phyloP scores from a whole-genome alignment of 2,113 vertebrate genomes.

The Apodemus sylvaticus region DNA sequence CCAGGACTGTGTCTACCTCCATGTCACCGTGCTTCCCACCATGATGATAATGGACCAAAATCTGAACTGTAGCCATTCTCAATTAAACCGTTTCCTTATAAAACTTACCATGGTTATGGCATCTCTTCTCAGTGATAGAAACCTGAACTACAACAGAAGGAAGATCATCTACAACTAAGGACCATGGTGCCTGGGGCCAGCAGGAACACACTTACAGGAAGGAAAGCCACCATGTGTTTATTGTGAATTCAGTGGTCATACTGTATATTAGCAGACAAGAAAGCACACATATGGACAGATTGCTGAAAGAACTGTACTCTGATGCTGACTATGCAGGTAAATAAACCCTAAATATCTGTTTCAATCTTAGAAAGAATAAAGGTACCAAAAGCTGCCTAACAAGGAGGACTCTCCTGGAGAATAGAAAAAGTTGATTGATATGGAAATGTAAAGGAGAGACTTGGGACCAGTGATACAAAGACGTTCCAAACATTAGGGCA shows the following conservation, averaged over 20 bases:
- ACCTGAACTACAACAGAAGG: neutral
- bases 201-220: neutral
- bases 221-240: neutral
- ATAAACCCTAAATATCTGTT: neutral
- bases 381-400: neutral
- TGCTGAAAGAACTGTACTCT: neutral
- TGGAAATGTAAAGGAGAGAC: neutral
- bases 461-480: neutral
- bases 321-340: neutral
- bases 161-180: neutral
- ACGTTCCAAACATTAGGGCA: neutral
- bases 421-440: neutral
- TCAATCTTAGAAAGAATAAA: constrained; percentile 31
- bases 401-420: neutral
- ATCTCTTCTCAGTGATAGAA: neutral
- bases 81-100: neutral
- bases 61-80: neutral
- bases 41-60: neutral
- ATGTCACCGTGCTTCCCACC: neutral
- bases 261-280: neutral
- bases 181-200: neutral
- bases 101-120: neutral
- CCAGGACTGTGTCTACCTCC: neutral
- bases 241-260: neutral
- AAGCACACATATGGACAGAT: neutral